Conservation (phyloP, 2,113 vertebrate genomes). For the Oreochromis spilurus region DNA sequence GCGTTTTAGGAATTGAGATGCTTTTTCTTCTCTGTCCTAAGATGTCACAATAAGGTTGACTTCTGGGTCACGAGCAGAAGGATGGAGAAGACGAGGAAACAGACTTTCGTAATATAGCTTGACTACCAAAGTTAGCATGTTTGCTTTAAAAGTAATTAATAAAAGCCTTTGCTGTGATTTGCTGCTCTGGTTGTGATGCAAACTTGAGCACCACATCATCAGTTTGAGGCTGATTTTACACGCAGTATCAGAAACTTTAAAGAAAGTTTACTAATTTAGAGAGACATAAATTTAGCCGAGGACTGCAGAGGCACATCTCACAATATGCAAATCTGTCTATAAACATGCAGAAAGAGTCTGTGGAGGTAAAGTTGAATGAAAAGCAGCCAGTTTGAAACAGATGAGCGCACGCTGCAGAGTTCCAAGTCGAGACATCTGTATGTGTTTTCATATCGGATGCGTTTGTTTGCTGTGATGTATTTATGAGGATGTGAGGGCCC, state of each 20-base stretch:
- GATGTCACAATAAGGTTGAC: neutral
- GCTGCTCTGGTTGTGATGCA: neutral
- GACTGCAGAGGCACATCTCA: neutral
- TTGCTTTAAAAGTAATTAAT: neutral
- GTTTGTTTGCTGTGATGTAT: constrained; percentile 13
- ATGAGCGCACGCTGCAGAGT: neutral
- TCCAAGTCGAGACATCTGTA: constrained; percentile 11
- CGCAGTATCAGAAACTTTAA: neutral
- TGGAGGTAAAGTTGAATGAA: neutral
- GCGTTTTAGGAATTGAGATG: neutral
- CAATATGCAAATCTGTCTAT: constrained; percentile 6
- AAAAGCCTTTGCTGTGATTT: neutral
- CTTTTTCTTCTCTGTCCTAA: neutral
- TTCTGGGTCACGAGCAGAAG: neutral
- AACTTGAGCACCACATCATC: neutral
- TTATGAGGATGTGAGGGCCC: neutral
- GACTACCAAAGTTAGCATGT: neutral
- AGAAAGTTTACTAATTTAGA: neutral
- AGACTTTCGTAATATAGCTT: neutral
- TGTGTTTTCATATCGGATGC: constrained; percentile 1
- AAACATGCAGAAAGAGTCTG: neutral
- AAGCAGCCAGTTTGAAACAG: neutral
- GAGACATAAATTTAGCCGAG: neutral
- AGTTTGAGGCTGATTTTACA: neutral
- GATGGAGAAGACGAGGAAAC: neutral